Conservation (phyloP, 1,140 invertebrate genomes). For the Scylla paramamosain region DNA sequence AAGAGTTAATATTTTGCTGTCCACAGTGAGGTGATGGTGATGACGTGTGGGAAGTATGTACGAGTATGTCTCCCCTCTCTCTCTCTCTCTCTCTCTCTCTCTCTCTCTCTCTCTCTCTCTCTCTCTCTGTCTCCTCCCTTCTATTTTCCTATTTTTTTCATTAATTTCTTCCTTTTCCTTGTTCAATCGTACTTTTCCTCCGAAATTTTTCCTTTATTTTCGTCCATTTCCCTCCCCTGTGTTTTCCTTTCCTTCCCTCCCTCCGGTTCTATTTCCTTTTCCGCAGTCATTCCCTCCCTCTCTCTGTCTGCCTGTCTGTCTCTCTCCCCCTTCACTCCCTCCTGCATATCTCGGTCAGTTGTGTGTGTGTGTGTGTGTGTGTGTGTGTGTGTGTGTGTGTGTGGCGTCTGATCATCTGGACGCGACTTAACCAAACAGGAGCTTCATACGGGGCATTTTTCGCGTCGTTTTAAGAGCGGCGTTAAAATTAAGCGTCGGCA, state of each 20-base stretch:
- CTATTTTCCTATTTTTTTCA: background rate
- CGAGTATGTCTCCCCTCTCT: no score
- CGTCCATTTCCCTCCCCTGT: background rate
- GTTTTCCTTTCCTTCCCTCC: background rate
- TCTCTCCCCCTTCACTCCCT: background rate
- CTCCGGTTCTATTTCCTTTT: background rate
- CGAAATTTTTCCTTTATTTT: background rate
- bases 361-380: slow-evolving; percentile 40
- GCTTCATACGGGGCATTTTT: no score
- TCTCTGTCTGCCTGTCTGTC: background rate
- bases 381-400: slow-evolving; percentile 41
- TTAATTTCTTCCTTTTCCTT: background rate
- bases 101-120: background rate
- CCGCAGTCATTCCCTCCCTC: background rate
- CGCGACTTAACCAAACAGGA: no score
- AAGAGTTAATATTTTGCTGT: no score
- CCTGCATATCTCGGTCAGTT: background rate
- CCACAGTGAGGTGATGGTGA: no score
- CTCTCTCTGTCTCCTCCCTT: background rate
- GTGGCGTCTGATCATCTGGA: background rate
- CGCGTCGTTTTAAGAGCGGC: no score
- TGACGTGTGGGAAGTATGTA: no score
- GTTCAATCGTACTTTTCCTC: background rate
- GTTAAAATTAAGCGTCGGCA: no score
- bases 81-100: background rate